Conservation (phyloP, 2,888 invertebrate genomes). For the Rhaphigaster nebulosa region DNA sequence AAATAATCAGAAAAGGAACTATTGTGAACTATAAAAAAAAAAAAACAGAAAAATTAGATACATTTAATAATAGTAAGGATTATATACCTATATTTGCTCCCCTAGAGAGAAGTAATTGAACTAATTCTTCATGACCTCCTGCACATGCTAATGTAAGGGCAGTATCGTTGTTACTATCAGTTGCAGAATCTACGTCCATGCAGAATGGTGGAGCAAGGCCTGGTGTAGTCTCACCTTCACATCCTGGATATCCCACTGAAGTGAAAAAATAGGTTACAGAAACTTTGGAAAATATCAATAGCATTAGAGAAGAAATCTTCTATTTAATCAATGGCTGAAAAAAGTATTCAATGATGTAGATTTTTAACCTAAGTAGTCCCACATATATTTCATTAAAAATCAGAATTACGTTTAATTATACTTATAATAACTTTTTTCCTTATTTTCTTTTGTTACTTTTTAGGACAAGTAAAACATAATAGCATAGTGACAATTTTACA, state of each 20-base stretch:
- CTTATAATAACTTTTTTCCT: too few relatives aligned
- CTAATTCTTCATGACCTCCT: constrained; percentile 96
- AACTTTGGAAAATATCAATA: background rate
- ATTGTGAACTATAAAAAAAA: too few relatives aligned
- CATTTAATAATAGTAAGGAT: background rate
- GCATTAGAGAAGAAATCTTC: background rate
- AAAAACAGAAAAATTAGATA: background rate
- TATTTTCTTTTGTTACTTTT: too few relatives aligned
- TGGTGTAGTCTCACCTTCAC: constrained; percentile 65
- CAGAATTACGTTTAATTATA: too few relatives aligned
- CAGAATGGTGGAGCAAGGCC: constrained; percentile 71
- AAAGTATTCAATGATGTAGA: too few relatives aligned
- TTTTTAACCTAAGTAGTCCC: too few relatives aligned
- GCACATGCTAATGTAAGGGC: constrained; percentile 97
- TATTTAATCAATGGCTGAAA: background rate
- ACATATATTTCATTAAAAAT: too few relatives aligned
- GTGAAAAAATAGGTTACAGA: background rate
- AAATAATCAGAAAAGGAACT: too few relatives aligned
- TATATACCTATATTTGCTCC: constrained; percentile 86
- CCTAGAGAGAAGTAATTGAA: constrained; percentile 89
- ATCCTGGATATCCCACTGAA: constrained; percentile 61
- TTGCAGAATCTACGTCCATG: constrained; percentile 97
- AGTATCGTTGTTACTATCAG: constrained; percentile 98
- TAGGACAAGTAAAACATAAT: too few relatives aligned
- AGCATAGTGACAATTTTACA: too few relatives aligned